Conservation (phyloP, 2,888 invertebrate genomes). For the Cosmopolites sordidus region DNA sequence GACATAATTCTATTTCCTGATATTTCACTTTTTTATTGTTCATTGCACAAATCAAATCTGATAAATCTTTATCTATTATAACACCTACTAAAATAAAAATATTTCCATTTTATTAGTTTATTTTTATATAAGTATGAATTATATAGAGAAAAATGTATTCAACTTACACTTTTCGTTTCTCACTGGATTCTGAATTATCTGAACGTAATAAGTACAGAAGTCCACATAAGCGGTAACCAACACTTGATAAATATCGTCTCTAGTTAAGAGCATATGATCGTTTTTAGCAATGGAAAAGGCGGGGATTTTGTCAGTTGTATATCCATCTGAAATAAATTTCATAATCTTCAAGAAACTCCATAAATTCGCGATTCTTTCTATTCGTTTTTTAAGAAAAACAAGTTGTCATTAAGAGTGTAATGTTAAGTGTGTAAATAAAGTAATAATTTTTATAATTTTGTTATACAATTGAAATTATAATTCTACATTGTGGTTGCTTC, state of each 20-base stretch:
- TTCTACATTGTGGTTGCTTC: too few relatives aligned
- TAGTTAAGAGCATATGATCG: slow-evolving; percentile 7
- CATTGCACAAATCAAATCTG: slow-evolving; percentile 27
- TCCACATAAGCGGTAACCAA: slow-evolving; percentile 33
- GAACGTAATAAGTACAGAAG: slow-evolving; percentile 31
- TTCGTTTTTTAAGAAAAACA: too few relatives aligned
- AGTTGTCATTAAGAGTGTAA: too few relatives aligned
- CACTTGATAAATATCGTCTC: slow-evolving; percentile 26
- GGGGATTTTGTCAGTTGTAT: slow-evolving; percentile 35
- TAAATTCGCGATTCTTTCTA: too few relatives aligned
- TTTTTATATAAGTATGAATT: background rate
- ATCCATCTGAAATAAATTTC: slow-evolving; percentile 38
- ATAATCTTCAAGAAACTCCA: too few relatives aligned
- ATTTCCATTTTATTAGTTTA: slow-evolving; percentile 7
- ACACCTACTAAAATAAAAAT: slow-evolving; percentile 8
- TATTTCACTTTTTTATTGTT: slow-evolving; percentile 29
- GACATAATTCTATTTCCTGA: slow-evolving; percentile 32
- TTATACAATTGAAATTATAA: too few relatives aligned
- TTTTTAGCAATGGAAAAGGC: slow-evolving; percentile 29
- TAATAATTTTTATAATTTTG: too few relatives aligned
- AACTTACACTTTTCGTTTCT: slow-evolving; percentile 24
- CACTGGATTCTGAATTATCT: slow-evolving; percentile 27
- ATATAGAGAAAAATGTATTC: too few relatives aligned
- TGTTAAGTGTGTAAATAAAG: too few relatives aligned
- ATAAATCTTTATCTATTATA: slow-evolving; percentile 28